Percentiles rank a stretch among this genome's conserved stretches.
These are phyloP conservation scores for Apodemia hepburni DNA, from an alignment of 2,888 invertebrate species.

Conservation along the genomic window DNA sequence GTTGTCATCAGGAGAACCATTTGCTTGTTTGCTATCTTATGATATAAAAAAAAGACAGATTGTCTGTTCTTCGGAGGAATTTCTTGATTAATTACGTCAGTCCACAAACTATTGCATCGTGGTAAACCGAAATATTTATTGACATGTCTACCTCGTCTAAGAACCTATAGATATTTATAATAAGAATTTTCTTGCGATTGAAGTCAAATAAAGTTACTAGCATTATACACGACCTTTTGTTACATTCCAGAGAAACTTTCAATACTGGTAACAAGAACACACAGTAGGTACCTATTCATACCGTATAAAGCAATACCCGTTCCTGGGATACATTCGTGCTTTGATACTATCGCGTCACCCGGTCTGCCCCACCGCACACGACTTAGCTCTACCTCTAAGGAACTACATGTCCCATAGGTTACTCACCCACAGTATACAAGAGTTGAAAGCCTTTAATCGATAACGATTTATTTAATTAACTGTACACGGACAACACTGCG, in stretches of 20 bases:
- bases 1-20: too few species aligned
- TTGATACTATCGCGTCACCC: constrained; percentile 63
- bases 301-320: constrained; percentile 37
- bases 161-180: too few species aligned
- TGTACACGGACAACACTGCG: constrained; percentile 34
- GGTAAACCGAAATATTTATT: too few species aligned
- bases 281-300: constrained; percentile 23
- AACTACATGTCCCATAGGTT: constrained; percentile 36
- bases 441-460: constrained; percentile 35
- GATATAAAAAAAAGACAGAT: too few species aligned
- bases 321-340: constrained; percentile 38
- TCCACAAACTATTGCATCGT: too few species aligned
- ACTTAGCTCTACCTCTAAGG: constrained; percentile 28
- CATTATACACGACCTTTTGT: constrained; percentile 4
- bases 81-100: too few species aligned
- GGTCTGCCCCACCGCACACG: constrained; percentile 56
- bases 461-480: constrained; percentile 39
- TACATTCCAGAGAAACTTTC: constrained; percentile 20
- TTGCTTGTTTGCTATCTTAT: too few species aligned
- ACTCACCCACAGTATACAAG: constrained; percentile 31
- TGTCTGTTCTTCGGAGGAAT: too few species aligned
- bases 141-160: too few species aligned
- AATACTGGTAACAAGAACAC: constrained; percentile 20
- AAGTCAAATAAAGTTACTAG: not conserved
- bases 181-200: too few species aligned